Percentiles rank a stretch among this genome's conserved stretches.
phyloP scores from a whole-genome alignment of 2,888 invertebrate species.

The Hermaeophaga mercurialis region DNA sequence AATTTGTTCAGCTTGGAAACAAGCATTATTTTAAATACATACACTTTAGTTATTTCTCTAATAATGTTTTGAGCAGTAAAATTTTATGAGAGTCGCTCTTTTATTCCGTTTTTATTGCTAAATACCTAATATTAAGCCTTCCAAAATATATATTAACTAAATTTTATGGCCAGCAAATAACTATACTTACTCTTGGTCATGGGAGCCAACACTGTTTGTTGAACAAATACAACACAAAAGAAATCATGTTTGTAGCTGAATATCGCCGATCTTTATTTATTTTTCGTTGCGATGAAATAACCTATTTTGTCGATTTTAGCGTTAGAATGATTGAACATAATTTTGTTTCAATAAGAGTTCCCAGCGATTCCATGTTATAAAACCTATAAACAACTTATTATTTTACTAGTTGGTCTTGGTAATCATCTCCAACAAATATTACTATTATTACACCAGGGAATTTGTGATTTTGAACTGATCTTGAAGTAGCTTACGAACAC shows the following conservation, averaged over 20 bases:
- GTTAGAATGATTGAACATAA: constrained; percentile 13
- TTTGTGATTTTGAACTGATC: constrained; percentile 8
- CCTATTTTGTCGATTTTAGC: constrained; percentile 3
- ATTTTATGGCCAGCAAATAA: constrained; percentile 5
- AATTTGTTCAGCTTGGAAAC: too few relatives aligned
- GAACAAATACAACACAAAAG: constrained; percentile 4
- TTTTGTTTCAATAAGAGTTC: constrained; percentile 15
- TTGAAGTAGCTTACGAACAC: constrained; percentile 13
- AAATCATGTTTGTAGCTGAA: constrained; percentile 3
- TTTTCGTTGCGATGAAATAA: constrained; percentile 3
- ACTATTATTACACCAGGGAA: constrained; percentile 14
- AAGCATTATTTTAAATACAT: too few relatives aligned
- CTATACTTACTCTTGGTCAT: neutral
- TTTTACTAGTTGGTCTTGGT: constrained; percentile 12
- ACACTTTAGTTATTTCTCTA: too few relatives aligned
- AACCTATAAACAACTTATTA: constrained; percentile 13
- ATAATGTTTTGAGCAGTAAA: too few relatives aligned
- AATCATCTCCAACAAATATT: constrained; percentile 14
- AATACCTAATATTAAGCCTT: neutral
- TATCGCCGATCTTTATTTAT: constrained; percentile 8
- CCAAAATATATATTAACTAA: constrained; percentile 2
- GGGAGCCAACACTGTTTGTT: neutral
- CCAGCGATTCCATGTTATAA: constrained; percentile 7
- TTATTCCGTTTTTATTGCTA: neutral
- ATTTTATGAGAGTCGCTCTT: too few relatives aligned